phyloP scores from a whole-genome alignment of 2,113 vertebrate genomes.

The Castor canadensis region DNA sequence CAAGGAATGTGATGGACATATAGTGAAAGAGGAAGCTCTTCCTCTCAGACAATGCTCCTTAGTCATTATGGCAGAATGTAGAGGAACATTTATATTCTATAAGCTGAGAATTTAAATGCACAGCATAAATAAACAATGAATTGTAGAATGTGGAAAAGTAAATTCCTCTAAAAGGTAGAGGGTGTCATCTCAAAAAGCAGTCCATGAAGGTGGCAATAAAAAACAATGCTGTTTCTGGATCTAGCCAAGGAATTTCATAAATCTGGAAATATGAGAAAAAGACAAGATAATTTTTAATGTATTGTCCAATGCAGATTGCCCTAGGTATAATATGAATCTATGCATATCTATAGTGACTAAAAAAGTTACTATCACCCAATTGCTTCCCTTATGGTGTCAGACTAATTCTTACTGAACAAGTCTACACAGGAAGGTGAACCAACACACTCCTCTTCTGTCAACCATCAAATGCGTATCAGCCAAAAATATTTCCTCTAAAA shows the following conservation, averaged over 20 bases:
- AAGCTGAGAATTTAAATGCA: background rate
- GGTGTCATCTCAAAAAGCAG: conserved; percentile 39
- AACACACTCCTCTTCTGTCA: background rate
- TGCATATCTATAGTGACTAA: background rate
- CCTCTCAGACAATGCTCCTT: background rate
- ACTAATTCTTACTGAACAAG: background rate
- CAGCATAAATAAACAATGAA: conserved; percentile 31
- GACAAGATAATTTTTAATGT: background rate
- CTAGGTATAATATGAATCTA: background rate
- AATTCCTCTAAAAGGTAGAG: conserved; percentile 14
- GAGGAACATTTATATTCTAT: conserved; percentile 14
- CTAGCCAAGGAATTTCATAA: background rate
- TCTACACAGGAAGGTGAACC: background rate
- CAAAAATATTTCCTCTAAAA: conserved; percentile 32
- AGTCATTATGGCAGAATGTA: background rate
- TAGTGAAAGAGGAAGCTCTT: background rate
- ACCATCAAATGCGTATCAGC: background rate
- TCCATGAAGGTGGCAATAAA: background rate
- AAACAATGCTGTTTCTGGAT: background rate
- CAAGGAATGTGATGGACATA: conserved; percentile 34
- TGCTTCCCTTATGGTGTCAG: background rate
- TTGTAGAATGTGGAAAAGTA: background rate
- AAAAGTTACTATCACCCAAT: background rate
- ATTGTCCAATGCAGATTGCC: background rate
- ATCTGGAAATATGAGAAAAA: background rate